Conservation (phyloP, 2,797 vertebrate species). For the Pangasius macronema region DNA sequence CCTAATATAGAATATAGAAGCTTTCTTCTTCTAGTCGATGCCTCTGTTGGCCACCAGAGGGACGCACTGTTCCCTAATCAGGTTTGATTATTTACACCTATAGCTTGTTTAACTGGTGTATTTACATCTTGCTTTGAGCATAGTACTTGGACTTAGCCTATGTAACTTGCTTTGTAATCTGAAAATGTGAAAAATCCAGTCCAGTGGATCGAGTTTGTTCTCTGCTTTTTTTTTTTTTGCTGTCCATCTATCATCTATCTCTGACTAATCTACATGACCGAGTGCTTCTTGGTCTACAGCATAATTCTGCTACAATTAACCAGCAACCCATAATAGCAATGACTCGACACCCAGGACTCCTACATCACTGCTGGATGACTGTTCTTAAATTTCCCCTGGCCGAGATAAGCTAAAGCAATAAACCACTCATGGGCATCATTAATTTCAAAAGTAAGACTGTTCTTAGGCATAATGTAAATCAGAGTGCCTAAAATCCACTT, state of each 20-base stretch:
- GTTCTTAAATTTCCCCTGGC: background rate
- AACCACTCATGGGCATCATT: background rate
- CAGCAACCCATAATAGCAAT: background rate
- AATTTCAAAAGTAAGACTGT: background rate
- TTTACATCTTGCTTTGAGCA: background rate
- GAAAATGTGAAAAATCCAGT: background rate
- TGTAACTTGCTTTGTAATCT: background rate
- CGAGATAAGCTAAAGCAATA: background rate
- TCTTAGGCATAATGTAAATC: background rate
- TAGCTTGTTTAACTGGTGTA: background rate
- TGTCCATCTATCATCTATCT: background rate
- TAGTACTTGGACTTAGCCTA: background rate
- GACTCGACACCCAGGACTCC: background rate
- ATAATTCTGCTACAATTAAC: background rate
- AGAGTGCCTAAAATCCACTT: background rate
- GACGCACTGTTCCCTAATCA: background rate
- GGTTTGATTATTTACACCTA: background rate
- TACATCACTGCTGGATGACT: conserved; percentile 6
- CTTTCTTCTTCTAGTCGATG: background rate
- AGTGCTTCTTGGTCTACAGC: background rate
- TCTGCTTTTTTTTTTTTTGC: background rate
- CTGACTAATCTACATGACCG: background rate
- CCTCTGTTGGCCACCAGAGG: background rate
- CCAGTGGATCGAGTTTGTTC: background rate
- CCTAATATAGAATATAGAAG: background rate